phyloP scores from a whole-genome alignment of 2,113 vertebrate species.

The Picathartes gymnocephalus region DNA sequence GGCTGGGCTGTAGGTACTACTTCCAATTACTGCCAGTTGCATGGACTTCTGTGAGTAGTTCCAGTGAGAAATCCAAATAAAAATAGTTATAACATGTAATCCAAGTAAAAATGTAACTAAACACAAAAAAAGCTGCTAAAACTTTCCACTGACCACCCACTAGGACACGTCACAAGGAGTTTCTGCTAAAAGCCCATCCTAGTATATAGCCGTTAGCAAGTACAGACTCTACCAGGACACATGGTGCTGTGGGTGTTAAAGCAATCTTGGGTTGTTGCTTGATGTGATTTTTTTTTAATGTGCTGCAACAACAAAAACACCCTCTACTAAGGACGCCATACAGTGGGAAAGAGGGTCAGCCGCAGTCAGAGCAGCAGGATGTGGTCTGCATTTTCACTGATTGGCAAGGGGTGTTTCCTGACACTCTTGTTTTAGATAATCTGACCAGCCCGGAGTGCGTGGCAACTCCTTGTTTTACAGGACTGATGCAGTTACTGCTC shows the following conservation, averaged over 20 bases:
- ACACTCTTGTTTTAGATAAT: neutral
- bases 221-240: constrained; percentile 40
- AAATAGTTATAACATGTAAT: neutral
- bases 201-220: neutral
- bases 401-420: neutral
- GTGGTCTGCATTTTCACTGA: neutral
- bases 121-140: neutral
- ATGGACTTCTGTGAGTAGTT: neutral
- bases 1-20: neutral
- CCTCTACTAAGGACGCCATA: neutral
- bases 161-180: neutral
- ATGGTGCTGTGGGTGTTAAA: constrained; percentile 51
- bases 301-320: neutral
- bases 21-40: neutral
- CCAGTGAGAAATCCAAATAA: neutral
- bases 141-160: constrained; percentile 32
- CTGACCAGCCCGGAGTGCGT: neutral
- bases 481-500: neutral
- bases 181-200: constrained; percentile 14
- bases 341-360: neutral
- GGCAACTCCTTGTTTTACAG: neutral
- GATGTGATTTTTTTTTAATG: neutral
- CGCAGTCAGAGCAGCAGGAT: neutral
- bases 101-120: neutral
- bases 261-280: neutral